Conservation (phyloP, 2,113 vertebrate species). For the Phrynosoma platyrhinos region DNA sequence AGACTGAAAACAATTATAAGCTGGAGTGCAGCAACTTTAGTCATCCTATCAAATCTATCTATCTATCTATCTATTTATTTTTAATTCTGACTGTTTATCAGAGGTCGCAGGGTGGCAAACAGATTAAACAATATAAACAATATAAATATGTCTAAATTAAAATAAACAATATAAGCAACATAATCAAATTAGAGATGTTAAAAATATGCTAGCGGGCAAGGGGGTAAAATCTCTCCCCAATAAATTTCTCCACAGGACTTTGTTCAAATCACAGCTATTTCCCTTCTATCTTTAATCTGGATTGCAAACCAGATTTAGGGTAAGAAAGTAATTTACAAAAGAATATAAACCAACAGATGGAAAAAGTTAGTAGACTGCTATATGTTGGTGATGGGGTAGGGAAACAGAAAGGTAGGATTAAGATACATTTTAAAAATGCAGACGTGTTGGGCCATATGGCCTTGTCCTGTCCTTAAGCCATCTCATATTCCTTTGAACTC, state of each 20-base stretch:
- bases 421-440: constrained; percentile 64
- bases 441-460: constrained; percentile 70
- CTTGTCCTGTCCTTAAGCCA: constrained; percentile 69
- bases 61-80: too few species aligned
- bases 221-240: neutral
- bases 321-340: neutral
- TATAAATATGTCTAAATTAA: too few species aligned
- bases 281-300: neutral
- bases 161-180: neutral
- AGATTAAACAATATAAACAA: too few species aligned
- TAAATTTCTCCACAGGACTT: neutral
- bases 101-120: neutral
- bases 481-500: constrained; percentile 71
- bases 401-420: constrained; percentile 73
- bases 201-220: neutral
- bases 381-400: constrained; percentile 26
- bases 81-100: too few species aligned
- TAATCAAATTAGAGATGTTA: neutral
- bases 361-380: constrained; percentile 58
- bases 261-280: neutral
- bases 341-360: constrained; percentile 48
- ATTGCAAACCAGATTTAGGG: neutral
- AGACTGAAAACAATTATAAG: neutral
- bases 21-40: neutral
- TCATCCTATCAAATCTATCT: neutral